A percentile compares a stretch with the other conserved stretches of the same genome.
phyloP scores from a whole-genome alignment of 2,113 vertebrate species.

The Struthio camelus region DNA sequence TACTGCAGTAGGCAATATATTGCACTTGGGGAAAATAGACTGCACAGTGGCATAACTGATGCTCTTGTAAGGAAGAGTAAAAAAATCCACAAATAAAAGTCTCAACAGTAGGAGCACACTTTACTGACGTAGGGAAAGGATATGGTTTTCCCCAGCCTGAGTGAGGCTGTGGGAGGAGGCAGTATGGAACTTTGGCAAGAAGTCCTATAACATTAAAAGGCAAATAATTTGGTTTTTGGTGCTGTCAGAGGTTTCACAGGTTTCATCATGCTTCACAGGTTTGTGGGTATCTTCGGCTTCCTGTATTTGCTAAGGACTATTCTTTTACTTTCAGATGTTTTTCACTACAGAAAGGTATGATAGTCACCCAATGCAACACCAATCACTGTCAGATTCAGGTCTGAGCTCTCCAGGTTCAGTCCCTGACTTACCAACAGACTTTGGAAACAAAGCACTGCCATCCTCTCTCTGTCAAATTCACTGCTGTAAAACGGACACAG shows the following conservation, averaged over 20 bases:
- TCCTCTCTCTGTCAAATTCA: background rate
- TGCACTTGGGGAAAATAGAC: background rate
- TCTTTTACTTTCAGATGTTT: background rate
- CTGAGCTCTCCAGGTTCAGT: background rate
- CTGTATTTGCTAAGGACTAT: background rate
- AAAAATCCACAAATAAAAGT: background rate
- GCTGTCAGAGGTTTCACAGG: background rate
- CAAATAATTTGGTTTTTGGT: background rate
- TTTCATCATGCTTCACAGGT: background rate
- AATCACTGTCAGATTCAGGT: accelerated
- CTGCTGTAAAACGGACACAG: background rate
- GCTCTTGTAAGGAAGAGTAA: background rate
- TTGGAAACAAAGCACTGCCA: background rate
- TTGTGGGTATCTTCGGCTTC: background rate
- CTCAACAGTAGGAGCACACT: background rate
- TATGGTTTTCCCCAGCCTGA: background rate
- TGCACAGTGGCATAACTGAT: background rate
- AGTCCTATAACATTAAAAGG: background rate
- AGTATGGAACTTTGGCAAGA: background rate
- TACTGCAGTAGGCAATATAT: background rate
- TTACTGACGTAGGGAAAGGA: background rate
- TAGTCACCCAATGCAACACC: background rate
- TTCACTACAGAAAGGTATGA: background rate
- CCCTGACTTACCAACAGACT: background rate
- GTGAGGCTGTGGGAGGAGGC: background rate